Conservation (phyloP, 2,797 vertebrate genomes). For the Distichodus sexfasciatus region DNA sequence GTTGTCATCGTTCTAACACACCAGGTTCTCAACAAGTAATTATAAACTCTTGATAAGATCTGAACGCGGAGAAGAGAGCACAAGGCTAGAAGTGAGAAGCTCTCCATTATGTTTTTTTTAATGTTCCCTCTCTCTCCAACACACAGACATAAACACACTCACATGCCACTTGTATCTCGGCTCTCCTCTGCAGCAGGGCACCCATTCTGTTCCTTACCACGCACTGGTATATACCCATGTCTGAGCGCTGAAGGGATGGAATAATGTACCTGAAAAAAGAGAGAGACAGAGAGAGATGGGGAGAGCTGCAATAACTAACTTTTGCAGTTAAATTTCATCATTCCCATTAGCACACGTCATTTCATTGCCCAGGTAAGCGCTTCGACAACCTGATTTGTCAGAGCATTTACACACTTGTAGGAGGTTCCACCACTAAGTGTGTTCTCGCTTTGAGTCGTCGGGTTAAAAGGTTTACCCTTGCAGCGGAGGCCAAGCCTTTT, state of each 20-base stretch:
- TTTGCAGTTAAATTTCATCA: slow-evolving; percentile 9
- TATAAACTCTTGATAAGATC: not conserved
- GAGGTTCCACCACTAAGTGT: slow-evolving; percentile 32
- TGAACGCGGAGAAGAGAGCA: not conserved
- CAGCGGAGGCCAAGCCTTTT: slow-evolving; percentile 15
- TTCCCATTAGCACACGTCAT: not conserved
- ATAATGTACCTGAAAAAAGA: slow-evolving; percentile 76
- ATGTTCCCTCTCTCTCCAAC: too few species aligned
- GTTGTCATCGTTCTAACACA: too few species aligned
- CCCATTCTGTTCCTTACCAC: slow-evolving; percentile 92
- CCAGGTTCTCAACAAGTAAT: not conserved
- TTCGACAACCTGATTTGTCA: slow-evolving; percentile 14
- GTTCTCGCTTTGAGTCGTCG: slow-evolving; percentile 29
- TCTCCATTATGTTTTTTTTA: not conserved
- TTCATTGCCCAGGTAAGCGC: not conserved
- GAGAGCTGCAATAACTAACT: not conserved
- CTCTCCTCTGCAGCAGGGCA: slow-evolving; percentile 82
- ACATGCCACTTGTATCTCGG: slow-evolving; percentile 92
- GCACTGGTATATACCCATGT: slow-evolving; percentile 89
- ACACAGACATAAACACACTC: slow-evolving; percentile 75
- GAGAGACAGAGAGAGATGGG: slow-evolving; percentile 3
- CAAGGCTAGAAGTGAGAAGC: not conserved
- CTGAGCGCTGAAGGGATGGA: slow-evolving; percentile 75
- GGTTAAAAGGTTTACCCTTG: slow-evolving; percentile 45
- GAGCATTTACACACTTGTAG: slow-evolving; percentile 32